Percentiles rank a stretch among this genome's conserved stretches.
Evolutionary conservation across 1,140 invertebrate species (phyloP).

Genomic region (Drosophila yakuba): DNA sequence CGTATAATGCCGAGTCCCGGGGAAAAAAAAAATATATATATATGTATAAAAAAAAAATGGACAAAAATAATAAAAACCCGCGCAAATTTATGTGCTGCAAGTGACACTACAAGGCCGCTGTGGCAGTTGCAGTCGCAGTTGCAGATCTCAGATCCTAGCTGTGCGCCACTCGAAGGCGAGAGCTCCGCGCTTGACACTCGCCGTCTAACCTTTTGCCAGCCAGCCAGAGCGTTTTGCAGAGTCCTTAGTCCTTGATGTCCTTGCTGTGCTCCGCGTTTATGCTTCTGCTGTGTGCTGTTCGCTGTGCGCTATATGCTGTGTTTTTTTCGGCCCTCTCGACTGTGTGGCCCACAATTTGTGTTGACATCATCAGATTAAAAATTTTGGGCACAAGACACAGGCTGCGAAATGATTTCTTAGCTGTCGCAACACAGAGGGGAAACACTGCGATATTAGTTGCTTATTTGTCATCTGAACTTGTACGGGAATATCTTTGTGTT

Average conservation of each 20-base stretch:
- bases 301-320: no score
- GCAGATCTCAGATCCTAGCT: conserved; percentile 26
- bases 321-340: conserved; percentile 36
- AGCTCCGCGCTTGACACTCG: conserved; percentile 67
- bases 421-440: conserved; percentile 24
- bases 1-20: conserved; percentile 57
- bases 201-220: conserved; percentile 76
- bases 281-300: conserved; percentile 2
- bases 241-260: conserved; percentile 79
- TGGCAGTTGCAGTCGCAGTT: conserved; percentile 49
- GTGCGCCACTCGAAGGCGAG: conserved; percentile 47
- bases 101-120: conserved; percentile 76
- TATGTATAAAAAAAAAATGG: background rate
- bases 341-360: conserved; percentile 76
- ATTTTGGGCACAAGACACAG: conserved; percentile 72
- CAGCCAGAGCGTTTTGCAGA: conserved; percentile 70
- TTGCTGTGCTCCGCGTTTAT: conserved; percentile 14
- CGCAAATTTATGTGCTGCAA: conserved; percentile 71
- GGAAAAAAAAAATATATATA: conserved; percentile 13
- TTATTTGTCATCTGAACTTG: conserved; percentile 1
- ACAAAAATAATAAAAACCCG: conserved; percentile 58
- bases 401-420: conserved; percentile 73
- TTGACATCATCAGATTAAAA: conserved; percentile 83
- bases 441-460: background rate
- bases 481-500: background rate